Conservation (phyloP, 2,888 invertebrate species). For the Sinohyriopsis cumingii region DNA sequence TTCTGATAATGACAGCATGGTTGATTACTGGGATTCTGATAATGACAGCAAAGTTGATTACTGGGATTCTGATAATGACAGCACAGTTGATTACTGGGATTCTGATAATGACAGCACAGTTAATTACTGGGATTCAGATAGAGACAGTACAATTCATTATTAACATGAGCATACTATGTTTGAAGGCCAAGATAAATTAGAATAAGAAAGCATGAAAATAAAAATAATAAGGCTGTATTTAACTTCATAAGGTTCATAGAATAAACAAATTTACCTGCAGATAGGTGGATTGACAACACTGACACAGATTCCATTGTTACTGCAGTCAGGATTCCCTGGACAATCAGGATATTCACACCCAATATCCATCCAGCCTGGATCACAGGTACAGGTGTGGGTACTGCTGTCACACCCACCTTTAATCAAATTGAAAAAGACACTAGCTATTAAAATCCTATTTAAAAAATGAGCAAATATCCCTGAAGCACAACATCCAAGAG, state of each 20-base stretch:
- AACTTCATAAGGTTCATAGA: background rate
- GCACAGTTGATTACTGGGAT: too few relatives aligned
- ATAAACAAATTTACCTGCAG: slow-evolving; percentile 36
- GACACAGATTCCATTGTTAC: slow-evolving; percentile 40
- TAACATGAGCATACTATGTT: too few relatives aligned
- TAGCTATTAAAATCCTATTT: too few relatives aligned
- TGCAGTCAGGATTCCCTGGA: slow-evolving; percentile 56
- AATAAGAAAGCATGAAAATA: background rate
- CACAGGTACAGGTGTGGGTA: slow-evolving; percentile 49
- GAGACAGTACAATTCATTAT: too few relatives aligned
- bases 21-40: too few relatives aligned
- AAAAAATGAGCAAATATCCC: background rate
- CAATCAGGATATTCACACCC: slow-evolving; percentile 60
- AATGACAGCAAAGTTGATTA: too few relatives aligned
- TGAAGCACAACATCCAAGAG: too few relatives aligned
- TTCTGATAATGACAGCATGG: too few relatives aligned
- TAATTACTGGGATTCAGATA: too few relatives aligned
- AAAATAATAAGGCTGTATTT: background rate
- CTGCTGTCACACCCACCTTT: slow-evolving; percentile 58
- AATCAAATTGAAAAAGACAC: slow-evolving; percentile 1
- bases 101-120: too few relatives aligned
- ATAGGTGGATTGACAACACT: slow-evolving; percentile 36
- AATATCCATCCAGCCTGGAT: slow-evolving; percentile 52
- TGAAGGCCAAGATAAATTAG: background rate
- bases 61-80: too few relatives aligned